Base-by-base conservation (phyloP, 1,140 invertebrate genomes). In the Caerostris darwini region DNA sequence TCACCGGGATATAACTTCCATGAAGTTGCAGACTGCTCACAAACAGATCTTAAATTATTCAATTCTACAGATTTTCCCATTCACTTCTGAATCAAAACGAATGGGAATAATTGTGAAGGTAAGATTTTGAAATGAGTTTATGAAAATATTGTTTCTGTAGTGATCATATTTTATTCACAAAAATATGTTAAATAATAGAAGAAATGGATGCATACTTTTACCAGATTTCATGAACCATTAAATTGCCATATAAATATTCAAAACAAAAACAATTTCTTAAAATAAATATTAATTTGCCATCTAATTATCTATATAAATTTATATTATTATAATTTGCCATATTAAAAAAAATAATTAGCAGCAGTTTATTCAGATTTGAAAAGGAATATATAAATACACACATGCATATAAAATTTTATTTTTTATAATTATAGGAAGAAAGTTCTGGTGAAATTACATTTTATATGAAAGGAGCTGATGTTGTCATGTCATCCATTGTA, bases 71-170 rank as follows among this genome's bases (percentile, higher is more conserved):
- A 97, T 99, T 89, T 99, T 99, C 96, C 99, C 99, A 5, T 99
- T 99, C 95, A 99, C 99, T 6, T 99, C 99, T 56, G 99, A 99
- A 96, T 98, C 98, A 6, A 99, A 99, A 96, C 97, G 99, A 95
- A 99, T 99, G 99, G 99, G 99, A 17, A 99, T 99, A 92, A 99
- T 99, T 96, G 97, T 99, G 0, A 98, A 97, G 96, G 98, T 98
- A 95, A 92, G 88, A 92, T 56, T 34, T 89, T 64, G 6, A 58
- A n/a, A 14, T 67, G 12, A 50, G 5, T 34, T 54, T 34, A 53
- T 81, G 71, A 81, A 81, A 81, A 14, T 67, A 67, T 67, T 7
- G 64, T 67, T 12, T 67, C n/a, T n/a, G 12, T 67, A 67, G n/a
- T 67, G 34, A 34, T 34, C 34, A 34, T 34, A 2, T 34, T 34